Evolutionary conservation across 1,140 invertebrate species (phyloP), one percentile per base, ranked within the genome.

Genomic region (Gonioctena quinquepunctata): DNA sequence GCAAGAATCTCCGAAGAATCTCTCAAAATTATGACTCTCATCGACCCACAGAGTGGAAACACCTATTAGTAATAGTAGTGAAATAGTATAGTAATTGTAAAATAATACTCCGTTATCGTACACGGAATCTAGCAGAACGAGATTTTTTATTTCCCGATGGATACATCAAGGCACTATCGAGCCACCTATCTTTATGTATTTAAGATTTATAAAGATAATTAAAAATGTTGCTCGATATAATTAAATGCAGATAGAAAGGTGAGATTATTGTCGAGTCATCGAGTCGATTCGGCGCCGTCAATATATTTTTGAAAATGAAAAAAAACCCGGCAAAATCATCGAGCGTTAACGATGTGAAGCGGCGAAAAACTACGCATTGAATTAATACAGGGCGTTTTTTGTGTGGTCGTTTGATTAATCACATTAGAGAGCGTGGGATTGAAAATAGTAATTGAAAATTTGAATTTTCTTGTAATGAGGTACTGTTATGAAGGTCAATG

Each of bases 191-290:
- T 60, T 18, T 23, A 26, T 60, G 57, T 27, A 27, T 26, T 27
- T 60, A 27, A 60, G 57, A 60, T 60, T 60, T 23, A 60, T 60
- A 60, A 60, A 60, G 57, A 27, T 60, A 60, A 60, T 60, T 60
- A 60, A 60, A 60, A 60, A 18, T 60, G 21, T 23, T 26, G 21
- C 57, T 18, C 18, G 57, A 60, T 60, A 60, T 60, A 60, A 60
- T 60, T 60, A 60, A 60, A 60, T 60, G 57, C 57, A 23, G 57
- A 60, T 60, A 60, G 57, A 60, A 60, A 60, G 25, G 57, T 27
- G 57, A 60, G 57, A 60, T 60, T 60, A 8, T 60, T 60, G 57
- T 27, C n/a, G 25, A 60, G 57, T 60, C 57, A 60, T 60, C 23
- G n/a, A 23, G 21, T 60, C 25, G 8, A 25, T 26, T 60, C 57